phyloP scores from a whole-genome alignment of 2,888 invertebrate genomes.

The Sphaerophoria taeniata region DNA sequence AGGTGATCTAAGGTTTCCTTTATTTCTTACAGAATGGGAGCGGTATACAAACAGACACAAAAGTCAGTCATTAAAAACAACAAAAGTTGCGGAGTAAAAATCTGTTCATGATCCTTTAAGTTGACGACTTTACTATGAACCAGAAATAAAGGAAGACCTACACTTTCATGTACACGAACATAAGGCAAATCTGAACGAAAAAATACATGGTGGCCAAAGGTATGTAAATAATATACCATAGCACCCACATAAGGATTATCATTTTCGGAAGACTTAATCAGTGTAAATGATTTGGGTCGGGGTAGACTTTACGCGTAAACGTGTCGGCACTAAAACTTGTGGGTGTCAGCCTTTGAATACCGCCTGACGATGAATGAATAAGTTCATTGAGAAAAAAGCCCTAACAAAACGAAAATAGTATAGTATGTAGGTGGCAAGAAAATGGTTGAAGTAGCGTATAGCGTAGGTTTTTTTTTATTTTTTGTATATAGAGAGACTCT shows the following conservation, averaged over 20 bases:
- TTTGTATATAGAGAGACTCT: neutral
- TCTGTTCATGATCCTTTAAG: slow-evolving; percentile 4
- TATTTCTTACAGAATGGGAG: too few species aligned
- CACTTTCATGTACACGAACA: neutral
- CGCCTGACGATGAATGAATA: slow-evolving; percentile 43
- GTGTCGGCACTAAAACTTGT: slow-evolving; percentile 13
- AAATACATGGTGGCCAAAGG: neutral
- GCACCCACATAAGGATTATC: slow-evolving; percentile 25
- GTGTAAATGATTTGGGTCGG: neutral
- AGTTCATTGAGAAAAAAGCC: slow-evolving; percentile 55
- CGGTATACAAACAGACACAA: too few species aligned
- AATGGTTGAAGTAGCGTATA: neutral
- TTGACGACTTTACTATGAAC: slow-evolving; percentile 1
- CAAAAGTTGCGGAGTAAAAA: neutral
- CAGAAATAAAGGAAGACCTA: neutral
- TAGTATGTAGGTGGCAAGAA: slow-evolving; percentile 8
- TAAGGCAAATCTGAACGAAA: neutral
- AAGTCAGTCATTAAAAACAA: too few species aligned
- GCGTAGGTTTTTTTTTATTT: neutral
- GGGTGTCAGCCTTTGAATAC: slow-evolving; percentile 24
- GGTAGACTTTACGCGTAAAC: slow-evolving; percentile 7
- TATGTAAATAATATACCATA: neutral
- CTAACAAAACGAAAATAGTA: neutral
- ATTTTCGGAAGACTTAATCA: slow-evolving; percentile 6
- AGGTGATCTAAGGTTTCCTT: too few species aligned